Base-by-base conservation (phyloP, 2,888 invertebrate species). In the Protonemura montana region DNA sequence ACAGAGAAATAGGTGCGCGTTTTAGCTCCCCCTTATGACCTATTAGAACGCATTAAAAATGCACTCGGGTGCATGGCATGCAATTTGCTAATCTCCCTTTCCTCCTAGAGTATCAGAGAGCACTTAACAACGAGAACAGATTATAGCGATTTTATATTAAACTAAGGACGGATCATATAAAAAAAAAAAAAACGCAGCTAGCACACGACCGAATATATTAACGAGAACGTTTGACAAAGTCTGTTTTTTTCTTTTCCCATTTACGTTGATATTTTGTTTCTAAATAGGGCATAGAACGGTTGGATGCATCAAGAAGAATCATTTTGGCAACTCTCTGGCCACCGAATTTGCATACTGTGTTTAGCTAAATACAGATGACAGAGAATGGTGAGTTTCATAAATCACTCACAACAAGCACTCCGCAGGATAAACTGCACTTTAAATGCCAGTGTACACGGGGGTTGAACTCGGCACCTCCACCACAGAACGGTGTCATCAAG, bases 21-120 rank as follows among this genome's bases (percentile, higher is more conserved):
- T 59, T 59, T 59, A 59, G 13, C 59, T 59, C 59, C 59, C 59
- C 59, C 59, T 59, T 59, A 59, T 59, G 59, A 59, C 59, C 59
- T 59, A 59, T 59, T 78, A 27, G 2, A 27, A 78, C 78, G 78
- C 27, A 78, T 27, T 78, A 78, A 78, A 27, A 28, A 27, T 78
- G 78, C 78, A 78, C 78, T 78, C 28, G 26, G 28, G 78, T 78
- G 78, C 78, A 78, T n/a, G n/a, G 28, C 78, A 78, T 78, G 78
- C 78, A 78, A 78, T 78, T 78, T 78, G 28, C 78, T 28, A 78
- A 78, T 78, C 78, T 78, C 28, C 28, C 25, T 27, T 78, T 1
- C 13, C 28, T 13, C 16, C 28, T 78, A n/a, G 78, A 78, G 26
- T 59, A 59, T 59, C 59, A 59, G 59, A 13, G 59, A 21, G 59